These are phyloP conservation scores for Pygoscelis antarcticus DNA, from an alignment of 2,113 vertebrate genomes.

Conservation along the genomic window DNA sequence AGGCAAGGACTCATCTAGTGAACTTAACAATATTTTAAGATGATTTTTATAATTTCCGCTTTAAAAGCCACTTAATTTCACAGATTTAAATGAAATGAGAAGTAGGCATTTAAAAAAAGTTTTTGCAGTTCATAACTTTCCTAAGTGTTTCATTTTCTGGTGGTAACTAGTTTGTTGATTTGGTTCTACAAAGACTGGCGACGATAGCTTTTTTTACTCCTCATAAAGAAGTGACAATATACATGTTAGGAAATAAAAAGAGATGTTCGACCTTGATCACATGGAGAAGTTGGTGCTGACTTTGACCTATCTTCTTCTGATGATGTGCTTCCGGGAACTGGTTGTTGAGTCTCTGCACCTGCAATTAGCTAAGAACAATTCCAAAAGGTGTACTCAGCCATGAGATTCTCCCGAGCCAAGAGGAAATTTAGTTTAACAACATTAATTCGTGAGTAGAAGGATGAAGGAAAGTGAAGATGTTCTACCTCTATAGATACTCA, in stretches of 20 bases:
- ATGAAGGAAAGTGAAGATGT: not conserved
- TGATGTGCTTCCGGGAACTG: conserved; percentile 83
- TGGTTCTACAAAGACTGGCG: not conserved
- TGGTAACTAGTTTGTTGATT: not conserved
- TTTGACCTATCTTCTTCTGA: conserved; percentile 90
- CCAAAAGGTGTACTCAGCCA: not conserved
- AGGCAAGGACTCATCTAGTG: not conserved
- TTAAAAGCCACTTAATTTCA: not conserved
- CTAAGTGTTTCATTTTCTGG: not conserved
- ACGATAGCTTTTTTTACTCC: not conserved
- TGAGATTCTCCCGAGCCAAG: not conserved
- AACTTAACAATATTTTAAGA: not conserved
- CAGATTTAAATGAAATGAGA: not conserved
- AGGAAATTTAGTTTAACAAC: not conserved
- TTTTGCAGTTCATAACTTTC: not conserved
- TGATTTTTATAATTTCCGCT: not conserved
- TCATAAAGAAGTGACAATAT: not conserved
- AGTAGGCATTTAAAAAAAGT: not conserved
- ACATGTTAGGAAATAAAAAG: not conserved
- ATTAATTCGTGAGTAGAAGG: not conserved
- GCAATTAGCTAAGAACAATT: conserved; percentile 84
- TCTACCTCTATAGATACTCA: not conserved
- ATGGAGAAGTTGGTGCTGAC: conserved; percentile 92
- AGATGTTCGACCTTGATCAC: conserved; percentile 86
- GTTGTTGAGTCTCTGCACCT: conserved; percentile 88